Percentiles rank a stretch among this genome's conserved stretches.
Conservation (phyloP, 2,888 invertebrate genomes). For the Tetragonisca angustula region DNA sequence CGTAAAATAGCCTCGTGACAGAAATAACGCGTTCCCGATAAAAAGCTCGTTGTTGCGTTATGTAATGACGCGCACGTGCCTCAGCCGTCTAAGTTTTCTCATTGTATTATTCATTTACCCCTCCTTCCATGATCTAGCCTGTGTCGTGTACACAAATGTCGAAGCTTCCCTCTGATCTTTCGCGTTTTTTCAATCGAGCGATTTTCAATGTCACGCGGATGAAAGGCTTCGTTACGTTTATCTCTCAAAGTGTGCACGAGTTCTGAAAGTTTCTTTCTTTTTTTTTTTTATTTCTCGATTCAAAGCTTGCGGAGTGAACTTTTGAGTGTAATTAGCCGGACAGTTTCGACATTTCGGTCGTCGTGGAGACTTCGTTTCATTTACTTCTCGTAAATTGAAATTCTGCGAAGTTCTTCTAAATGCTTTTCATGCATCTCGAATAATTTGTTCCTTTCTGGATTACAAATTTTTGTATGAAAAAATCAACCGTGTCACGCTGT, state of each 20-base stretch:
- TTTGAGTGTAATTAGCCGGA: too few species aligned
- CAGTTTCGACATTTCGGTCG: neutral
- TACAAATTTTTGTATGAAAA: too few species aligned
- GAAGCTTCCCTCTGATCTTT: neutral
- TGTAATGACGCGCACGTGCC: constrained; percentile 45
- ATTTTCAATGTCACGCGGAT: neutral
- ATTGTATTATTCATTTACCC: neutral
- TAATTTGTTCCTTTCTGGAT: too few species aligned
- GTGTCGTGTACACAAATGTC: neutral
- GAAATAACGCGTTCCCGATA: constrained; percentile 62
- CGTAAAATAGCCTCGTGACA: constrained; percentile 56
- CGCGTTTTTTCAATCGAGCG: neutral
- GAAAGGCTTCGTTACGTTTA: neutral
- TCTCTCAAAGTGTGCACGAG: neutral
- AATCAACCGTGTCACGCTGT: neutral
- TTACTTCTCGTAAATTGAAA: neutral
- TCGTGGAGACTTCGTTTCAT: neutral
- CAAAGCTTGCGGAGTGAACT: neutral
- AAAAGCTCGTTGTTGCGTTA: constrained; percentile 50
- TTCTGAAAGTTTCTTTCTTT: neutral
- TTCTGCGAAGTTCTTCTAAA: neutral
- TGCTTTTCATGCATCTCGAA: neutral
- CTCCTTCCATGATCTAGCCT: neutral
- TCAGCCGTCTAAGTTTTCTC: too few species aligned
- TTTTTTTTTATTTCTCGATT: neutral